Percentiles rank a stretch among this genome's conserved stretches.
Evolutionary conservation across 2,113 vertebrate species (phyloP).

Genomic region (Scomber japonicus): DNA sequence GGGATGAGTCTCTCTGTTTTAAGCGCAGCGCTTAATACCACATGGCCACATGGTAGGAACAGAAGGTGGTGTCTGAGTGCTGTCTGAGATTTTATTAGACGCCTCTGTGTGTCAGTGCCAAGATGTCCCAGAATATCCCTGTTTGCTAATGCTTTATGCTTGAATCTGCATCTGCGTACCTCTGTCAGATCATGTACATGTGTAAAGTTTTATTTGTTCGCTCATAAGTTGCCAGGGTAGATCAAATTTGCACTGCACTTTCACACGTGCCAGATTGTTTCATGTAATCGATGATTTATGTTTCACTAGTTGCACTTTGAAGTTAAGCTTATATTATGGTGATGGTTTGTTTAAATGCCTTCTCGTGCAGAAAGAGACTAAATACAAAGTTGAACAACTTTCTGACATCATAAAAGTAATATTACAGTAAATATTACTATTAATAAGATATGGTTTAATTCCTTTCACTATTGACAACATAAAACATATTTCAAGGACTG

Average conservation of each 20-base stretch:
- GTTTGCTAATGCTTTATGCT: conserved; percentile 67
- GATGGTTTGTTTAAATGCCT: too few species aligned
- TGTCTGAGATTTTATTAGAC: conserved; percentile 77
- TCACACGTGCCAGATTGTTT: neutral
- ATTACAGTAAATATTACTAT: too few species aligned
- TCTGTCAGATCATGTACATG: conserved; percentile 46
- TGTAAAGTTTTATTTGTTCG: conserved; percentile 19
- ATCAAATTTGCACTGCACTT: neutral
- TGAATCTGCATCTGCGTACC: conserved; percentile 52
- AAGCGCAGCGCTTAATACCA: conserved; percentile 46
- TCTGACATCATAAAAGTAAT: too few species aligned
- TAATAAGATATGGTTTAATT: too few species aligned
- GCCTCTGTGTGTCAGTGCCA: conserved; percentile 75
- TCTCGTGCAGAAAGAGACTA: too few species aligned
- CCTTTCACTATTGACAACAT: too few species aligned
- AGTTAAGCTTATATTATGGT: too few species aligned
- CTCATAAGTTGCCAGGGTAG: neutral
- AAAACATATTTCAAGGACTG: too few species aligned
- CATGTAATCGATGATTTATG: neutral
- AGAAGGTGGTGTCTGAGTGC: conserved; percentile 78
- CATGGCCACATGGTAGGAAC: conserved; percentile 65
- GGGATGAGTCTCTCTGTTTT: conserved; percentile 52
- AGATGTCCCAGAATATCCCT: conserved; percentile 74
- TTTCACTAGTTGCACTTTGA: neutral
- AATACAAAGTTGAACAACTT: too few species aligned